Conservation (phyloP, 2,797 vertebrate genomes). For the Cephalopachus bancanus region DNA sequence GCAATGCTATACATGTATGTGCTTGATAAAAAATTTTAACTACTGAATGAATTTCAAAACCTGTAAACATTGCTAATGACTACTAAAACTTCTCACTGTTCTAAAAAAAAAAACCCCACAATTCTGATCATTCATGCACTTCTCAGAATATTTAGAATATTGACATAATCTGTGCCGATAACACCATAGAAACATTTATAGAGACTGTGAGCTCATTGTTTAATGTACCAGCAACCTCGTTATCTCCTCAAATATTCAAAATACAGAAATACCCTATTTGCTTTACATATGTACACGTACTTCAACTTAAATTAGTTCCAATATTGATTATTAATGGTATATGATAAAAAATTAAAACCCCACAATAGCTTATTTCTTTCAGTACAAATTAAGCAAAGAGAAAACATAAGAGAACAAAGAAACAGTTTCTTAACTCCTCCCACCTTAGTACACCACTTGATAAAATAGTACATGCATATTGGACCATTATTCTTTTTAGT, state of each 20-base stretch:
- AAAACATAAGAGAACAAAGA: background rate
- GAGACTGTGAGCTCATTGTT: background rate
- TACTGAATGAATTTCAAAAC: constrained; percentile 59
- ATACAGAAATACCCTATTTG: background rate
- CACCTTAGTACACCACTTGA: constrained; percentile 21
- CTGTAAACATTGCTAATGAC: constrained; percentile 12
- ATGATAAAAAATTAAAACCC: constrained; percentile 54
- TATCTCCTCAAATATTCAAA: constrained; percentile 42
- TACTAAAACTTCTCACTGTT: background rate
- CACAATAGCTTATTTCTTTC: background rate
- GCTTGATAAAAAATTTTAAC: constrained; percentile 58
- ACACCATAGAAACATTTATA: background rate
- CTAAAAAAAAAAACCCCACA: constrained; percentile 19
- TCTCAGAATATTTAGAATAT: constrained; percentile 31
- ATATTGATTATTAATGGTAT: background rate
- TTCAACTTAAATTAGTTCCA: constrained; percentile 18
- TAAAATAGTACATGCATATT: background rate
- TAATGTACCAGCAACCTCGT: background rate
- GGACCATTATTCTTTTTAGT: constrained; percentile 40
- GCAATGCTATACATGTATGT: background rate
- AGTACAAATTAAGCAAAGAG: constrained; percentile 35
- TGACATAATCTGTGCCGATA: constrained; percentile 27
- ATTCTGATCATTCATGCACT: constrained; percentile 30
- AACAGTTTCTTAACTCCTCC: constrained; percentile 18
- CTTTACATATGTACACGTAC: background rate